A percentile compares a stretch with the other conserved stretches of the same genome.
These are phyloP conservation scores for Dermatemys mawii DNA, from an alignment of 2,113 vertebrate species.

Conservation along the genomic window DNA sequence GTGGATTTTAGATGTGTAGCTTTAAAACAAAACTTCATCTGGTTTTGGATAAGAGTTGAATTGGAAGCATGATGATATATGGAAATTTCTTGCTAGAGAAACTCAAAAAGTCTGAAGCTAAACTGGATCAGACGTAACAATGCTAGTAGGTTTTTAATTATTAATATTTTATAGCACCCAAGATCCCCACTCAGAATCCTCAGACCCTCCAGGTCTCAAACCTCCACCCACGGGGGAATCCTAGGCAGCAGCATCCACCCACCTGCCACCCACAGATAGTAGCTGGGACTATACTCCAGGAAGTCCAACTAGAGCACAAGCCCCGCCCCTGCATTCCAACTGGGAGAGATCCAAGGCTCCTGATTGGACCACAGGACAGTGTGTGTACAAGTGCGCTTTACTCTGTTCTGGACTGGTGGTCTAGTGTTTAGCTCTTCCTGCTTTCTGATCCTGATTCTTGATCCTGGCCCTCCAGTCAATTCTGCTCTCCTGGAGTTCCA, in stretches of 20 bases:
- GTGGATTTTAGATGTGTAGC: background rate
- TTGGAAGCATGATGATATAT: background rate
- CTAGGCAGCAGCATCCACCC: background rate
- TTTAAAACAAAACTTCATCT: background rate
- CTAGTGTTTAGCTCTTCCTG: background rate
- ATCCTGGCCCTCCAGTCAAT: background rate
- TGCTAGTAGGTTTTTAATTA: background rate
- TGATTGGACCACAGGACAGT: background rate
- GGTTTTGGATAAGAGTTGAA: background rate
- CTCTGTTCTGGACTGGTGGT: background rate
- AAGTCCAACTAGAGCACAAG: background rate
- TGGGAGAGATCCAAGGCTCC: background rate
- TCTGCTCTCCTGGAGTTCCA: background rate
- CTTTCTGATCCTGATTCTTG: background rate
- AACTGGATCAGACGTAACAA: background rate
- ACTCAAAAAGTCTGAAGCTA: background rate
- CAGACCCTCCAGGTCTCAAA: too few species aligned
- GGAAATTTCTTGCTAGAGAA: background rate
- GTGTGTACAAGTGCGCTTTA: background rate
- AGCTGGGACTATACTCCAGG: background rate
- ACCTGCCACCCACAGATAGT: background rate
- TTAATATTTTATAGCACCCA: background rate
- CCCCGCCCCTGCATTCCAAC: background rate
- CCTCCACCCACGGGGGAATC: background rate
- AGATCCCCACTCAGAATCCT: background rate